Base-by-base conservation (phyloP, 2,113 vertebrate genomes). In the Sebastes fasciatus region DNA sequence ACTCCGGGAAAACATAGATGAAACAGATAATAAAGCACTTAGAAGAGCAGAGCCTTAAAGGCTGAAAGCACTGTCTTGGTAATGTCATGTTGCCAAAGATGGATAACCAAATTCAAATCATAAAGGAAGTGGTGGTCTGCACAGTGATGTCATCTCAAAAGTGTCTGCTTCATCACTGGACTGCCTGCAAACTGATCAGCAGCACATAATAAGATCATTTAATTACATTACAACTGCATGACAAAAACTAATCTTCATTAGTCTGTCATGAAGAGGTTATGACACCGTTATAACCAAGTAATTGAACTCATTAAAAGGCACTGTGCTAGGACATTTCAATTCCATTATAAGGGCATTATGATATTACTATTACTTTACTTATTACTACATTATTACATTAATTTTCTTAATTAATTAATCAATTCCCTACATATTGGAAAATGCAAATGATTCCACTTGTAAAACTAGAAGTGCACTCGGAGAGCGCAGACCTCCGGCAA, bases 1-100 rank as follows among this genome's bases (percentile, higher is more conserved):
- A 85, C 52, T 52, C 67, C 65, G 57, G 62, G 42, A 46, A 80
- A 77, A 88, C 63, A 40, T n/a, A 67, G 57, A 83, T 86, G 46
- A 77, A 75, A 70, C 23, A 72, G 57, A 83, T 74, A 73, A 82
- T 62, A 80, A 66, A 77, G 4, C 12, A 54, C 14, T 83, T 82
- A 57, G 58, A 48, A 77, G 34, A 63, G 69, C 34, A 75, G 4
- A 73, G 46, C 9, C 66, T 49, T 66, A 68, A 48, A 72, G 63
- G 2, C 19, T 68, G 60, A 61, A 75, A 55, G 72, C 55, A 1
- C 17, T 78, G 70, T 34, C 45, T 55, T 54, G 17, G n/a, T 65
- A 43, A 73, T 75, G 62, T 69, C 61, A 21, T 19, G 69, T 43
- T 69, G n/a, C 46, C 64, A 7, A 2, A 68, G 51, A 23, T 57